Evolutionary conservation across 2,113 vertebrate genomes (phyloP).

Genomic region (Microcebus griseorufus): DNA sequence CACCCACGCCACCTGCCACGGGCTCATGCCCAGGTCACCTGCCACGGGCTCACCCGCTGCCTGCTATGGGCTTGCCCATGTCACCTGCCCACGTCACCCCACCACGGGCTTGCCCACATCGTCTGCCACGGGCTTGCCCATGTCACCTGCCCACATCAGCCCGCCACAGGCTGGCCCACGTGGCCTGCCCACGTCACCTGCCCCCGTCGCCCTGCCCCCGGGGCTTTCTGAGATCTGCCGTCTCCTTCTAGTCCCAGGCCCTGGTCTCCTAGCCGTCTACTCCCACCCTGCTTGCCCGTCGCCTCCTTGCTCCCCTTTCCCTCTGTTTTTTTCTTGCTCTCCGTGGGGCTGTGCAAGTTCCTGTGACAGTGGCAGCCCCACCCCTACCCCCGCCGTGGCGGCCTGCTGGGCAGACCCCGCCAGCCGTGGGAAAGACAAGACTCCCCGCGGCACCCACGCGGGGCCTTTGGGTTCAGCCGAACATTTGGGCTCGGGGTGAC

Average conservation of each 20-base stretch:
- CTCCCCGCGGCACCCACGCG: fast-evolving
- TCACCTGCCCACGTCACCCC: too few relatives aligned
- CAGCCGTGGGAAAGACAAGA: not conserved
- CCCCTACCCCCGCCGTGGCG: fast-evolving
- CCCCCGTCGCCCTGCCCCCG: fast-evolving
- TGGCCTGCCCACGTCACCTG: too few relatives aligned
- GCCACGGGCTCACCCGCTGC: too few relatives aligned
- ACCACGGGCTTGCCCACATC: too few relatives aligned
- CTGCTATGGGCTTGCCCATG: too few relatives aligned
- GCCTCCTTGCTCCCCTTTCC: not conserved
- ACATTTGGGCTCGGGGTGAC: not conserved
- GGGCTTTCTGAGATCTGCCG: not conserved
- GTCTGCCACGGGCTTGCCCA: not conserved
- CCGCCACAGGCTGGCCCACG: too few relatives aligned
- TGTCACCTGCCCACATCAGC: too few relatives aligned
- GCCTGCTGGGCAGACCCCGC: not conserved
- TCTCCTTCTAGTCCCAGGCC: not conserved
- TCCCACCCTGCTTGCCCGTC: not conserved
- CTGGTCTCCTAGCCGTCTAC: too few relatives aligned
- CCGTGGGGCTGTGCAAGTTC: not conserved
- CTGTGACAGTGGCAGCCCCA: too few relatives aligned
- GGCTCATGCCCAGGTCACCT: too few relatives aligned
- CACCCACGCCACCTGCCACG: not conserved
- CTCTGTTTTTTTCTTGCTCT: not conserved
- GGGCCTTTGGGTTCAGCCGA: not conserved